A percentile compares a stretch with the other conserved stretches of the same genome.
These are phyloP conservation scores for Dromococcyx pavoninus DNA, from an alignment of 2,797 vertebrate species.

Conservation along the genomic window DNA sequence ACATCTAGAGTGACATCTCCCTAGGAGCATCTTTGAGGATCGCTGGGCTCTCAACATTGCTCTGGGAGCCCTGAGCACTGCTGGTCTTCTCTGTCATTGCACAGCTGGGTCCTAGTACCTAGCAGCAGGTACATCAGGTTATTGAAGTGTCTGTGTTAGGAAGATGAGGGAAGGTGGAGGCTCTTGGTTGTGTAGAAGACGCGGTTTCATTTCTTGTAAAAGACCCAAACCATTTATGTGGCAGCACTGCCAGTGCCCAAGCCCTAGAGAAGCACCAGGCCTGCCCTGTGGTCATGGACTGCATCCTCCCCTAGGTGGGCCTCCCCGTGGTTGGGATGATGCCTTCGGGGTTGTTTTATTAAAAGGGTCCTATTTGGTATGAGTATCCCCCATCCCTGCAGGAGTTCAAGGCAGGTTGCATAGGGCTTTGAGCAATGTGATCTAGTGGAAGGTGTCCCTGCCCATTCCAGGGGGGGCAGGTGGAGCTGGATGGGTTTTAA, in stretches of 20 bases:
- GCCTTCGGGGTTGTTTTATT: background rate
- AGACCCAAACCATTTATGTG: background rate
- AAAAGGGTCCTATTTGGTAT: background rate
- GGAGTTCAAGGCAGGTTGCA: too few species aligned
- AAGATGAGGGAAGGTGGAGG: background rate
- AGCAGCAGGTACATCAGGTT: too few species aligned
- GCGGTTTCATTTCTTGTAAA: background rate
- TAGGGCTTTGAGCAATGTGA: too few species aligned
- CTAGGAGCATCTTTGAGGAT: accelerated
- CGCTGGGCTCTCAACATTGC: accelerated
- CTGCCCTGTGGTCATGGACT: background rate
- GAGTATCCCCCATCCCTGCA: too few species aligned
- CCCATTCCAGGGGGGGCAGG: too few species aligned
- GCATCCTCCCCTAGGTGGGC: background rate
- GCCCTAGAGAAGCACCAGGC: background rate
- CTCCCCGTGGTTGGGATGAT: background rate
- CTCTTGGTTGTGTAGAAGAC: background rate
- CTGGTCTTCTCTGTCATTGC: background rate
- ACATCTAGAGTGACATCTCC: background rate
- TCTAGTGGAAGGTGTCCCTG: too few species aligned
- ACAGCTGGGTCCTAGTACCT: background rate
- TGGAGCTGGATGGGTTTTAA: too few species aligned
- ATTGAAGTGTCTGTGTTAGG: background rate
- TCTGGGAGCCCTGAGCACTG: background rate
- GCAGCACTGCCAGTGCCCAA: background rate